Base-by-base conservation (phyloP, 2,113 vertebrate genomes). In the Ranitomeya imitator region DNA sequence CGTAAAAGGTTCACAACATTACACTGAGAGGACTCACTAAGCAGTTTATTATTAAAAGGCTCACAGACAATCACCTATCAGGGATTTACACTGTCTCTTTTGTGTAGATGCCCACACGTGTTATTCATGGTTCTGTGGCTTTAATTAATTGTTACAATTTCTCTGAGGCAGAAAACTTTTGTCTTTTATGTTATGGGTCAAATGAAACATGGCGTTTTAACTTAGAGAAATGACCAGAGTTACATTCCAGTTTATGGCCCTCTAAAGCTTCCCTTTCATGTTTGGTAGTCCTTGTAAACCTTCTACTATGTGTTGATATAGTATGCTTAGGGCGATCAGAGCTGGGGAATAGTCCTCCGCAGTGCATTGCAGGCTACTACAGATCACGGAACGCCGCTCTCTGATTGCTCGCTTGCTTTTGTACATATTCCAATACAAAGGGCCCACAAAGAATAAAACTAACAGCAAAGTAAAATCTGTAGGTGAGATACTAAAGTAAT, bases 71-170 rank as follows among this genome's bases (percentile, higher is more conserved):
- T 67, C 52, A 54, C 51, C 12, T 71, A 69, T 84, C 52, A 26
- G 7, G 61, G 45, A 69, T 69, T 61, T 84, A 84, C 82, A 71
- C 21, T 55, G 55, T 55, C 31, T 71, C 79, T 61, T 55, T 69
- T 7, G 82, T 45, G 61, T 78, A 60, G 8, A 8, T 77, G 61
- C 55, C 16, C 87, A 81, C 26, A 76, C n/a, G 69, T 18, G n/a
- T 57, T 52, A 78, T 54, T 67, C 71, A 57, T 19, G 23, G 19
- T 65, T 37, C n/a, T 19, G 69, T 61, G 8, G 15, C 21, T 65
- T 78, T 51, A 79, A 88, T 88, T 85, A 69, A 89, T 79, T 69
- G 87, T 69, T 61, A 52, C 82, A 76, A 85, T 89, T 89, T 85
- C 82, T 67, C 23, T 19, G 9, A 85, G 71, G 82, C 87, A 77